These are phyloP conservation scores for Isaurus tuberculatus DNA, from an alignment of 92 coral and sea anemone genomes.

Conservation along the genomic window DNA sequence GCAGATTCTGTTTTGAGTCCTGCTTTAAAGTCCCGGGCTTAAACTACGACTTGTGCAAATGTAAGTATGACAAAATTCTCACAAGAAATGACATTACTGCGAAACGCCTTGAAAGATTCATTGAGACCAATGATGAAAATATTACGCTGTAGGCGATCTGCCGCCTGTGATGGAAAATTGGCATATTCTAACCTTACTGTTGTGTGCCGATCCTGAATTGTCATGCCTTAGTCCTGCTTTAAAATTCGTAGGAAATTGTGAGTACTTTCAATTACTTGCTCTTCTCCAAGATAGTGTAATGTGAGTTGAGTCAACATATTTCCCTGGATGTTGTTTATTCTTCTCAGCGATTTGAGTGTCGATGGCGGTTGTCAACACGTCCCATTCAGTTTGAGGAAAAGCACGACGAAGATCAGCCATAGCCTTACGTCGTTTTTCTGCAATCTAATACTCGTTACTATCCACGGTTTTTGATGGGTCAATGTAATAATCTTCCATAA, in stretches of 20 bases:
- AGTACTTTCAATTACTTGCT: constrained; percentile 51
- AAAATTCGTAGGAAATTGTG: constrained; percentile 51
- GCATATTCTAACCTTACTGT: constrained; percentile 63
- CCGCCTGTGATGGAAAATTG: constrained; percentile 59
- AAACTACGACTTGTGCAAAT: constrained; percentile 61
- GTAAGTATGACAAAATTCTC: constrained; percentile 58
- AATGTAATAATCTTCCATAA: constrained; percentile 13
- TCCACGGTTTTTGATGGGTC: background rate
- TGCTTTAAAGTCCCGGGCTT: constrained; percentile 47
- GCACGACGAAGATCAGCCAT: constrained; percentile 52
- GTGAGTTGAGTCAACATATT: constrained; percentile 51
- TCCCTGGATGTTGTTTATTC: constrained; percentile 57
- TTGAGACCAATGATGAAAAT: constrained; percentile 72
- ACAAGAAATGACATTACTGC: constrained; percentile 58
- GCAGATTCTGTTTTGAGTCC: constrained; percentile 18
- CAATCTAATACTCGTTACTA: constrained; percentile 13
- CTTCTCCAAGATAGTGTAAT: constrained; percentile 50
- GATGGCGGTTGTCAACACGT: constrained; percentile 48
- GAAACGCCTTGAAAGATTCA: constrained; percentile 66
- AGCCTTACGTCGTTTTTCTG: background rate
- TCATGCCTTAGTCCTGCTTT: constrained; percentile 65
- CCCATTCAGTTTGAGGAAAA: constrained; percentile 65
- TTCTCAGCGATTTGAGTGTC: constrained; percentile 56
- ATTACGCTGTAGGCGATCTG: constrained; percentile 62
- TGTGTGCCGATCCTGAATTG: constrained; percentile 71